These are phyloP conservation scores for Lissonota sp. DNA, from an alignment of 2,888 invertebrate species.

Conservation along the genomic window DNA sequence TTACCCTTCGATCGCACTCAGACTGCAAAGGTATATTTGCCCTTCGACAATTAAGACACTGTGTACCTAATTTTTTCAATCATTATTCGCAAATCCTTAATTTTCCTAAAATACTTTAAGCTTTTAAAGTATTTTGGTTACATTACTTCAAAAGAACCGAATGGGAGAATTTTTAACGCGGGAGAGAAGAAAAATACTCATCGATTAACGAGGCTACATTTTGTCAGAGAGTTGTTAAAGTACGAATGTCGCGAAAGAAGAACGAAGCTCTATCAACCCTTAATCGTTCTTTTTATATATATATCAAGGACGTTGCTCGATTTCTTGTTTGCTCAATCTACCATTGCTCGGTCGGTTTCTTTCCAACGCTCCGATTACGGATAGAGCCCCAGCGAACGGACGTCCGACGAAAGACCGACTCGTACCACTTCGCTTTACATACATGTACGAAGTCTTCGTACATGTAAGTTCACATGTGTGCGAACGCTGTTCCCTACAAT, in stretches of 20 bases:
- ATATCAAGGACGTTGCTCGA: conserved; percentile 64
- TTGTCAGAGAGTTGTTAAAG: conserved; percentile 49
- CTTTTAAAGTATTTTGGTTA: no score
- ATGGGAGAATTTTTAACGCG: no score
- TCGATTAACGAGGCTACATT: conserved; percentile 32
- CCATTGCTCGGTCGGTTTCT: conserved; percentile 43
- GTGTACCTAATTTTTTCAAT: no score
- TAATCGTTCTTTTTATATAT: conserved; percentile 73
- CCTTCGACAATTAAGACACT: conserved; percentile 77
- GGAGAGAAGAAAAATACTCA: no score
- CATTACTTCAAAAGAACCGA: no score
- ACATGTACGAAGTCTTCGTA: conserved; percentile 35
- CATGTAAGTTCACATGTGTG: background rate
- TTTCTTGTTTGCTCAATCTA: conserved; percentile 64
- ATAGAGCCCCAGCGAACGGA: conserved; percentile 57
- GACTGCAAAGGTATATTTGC: conserved; percentile 45
- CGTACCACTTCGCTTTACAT: conserved; percentile 52
- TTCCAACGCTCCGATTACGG: conserved; percentile 43
- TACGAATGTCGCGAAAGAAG: conserved; percentile 57
- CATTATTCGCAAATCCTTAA: no score
- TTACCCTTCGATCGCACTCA: conserved; percentile 23
- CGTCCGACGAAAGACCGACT: conserved; percentile 62
- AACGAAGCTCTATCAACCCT: conserved; percentile 63
- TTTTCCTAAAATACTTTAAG: no score
- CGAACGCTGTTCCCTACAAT: conserved; percentile 45